phyloP scores from a whole-genome alignment of 2,888 invertebrate species.

The Eupsilia transversa region DNA sequence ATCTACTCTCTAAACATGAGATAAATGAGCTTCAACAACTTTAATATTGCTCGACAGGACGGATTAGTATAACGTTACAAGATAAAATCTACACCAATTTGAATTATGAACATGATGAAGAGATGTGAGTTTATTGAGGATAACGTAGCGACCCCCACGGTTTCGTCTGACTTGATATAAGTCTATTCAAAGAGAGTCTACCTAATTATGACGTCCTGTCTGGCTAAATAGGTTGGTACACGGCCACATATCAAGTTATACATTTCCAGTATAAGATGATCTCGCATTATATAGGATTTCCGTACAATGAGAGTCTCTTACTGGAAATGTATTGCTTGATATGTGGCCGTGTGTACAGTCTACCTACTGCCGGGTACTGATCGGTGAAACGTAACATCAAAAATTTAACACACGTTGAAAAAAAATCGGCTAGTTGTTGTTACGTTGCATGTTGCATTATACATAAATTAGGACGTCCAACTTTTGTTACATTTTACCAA shows the following conservation, averaged over 20 bases:
- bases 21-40: constrained; percentile 33
- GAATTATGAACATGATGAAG: constrained; percentile 42
- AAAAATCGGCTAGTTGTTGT: no score
- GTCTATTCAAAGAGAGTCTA: constrained; percentile 9
- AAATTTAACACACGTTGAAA: neutral
- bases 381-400: neutral
- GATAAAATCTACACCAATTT: constrained; percentile 49
- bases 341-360: no score
- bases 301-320: no score
- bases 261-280: no score
- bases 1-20: constrained; percentile 15
- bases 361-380: no score
- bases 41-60: constrained; percentile 34
- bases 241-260: no score
- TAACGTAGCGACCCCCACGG: constrained; percentile 20
- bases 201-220: constrained; percentile 15
- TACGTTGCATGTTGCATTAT: no score
- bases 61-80: constrained; percentile 55
- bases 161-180: constrained; percentile 25
- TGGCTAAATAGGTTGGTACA: neutral
- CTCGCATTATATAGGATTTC: no score
- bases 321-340: no score
- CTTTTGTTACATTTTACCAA: no score
- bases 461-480: no score
- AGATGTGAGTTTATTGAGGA: constrained; percentile 36